Evolutionary conservation across 2,113 vertebrate genomes (phyloP).

Genomic region (Nerophis ophidion): DNA sequence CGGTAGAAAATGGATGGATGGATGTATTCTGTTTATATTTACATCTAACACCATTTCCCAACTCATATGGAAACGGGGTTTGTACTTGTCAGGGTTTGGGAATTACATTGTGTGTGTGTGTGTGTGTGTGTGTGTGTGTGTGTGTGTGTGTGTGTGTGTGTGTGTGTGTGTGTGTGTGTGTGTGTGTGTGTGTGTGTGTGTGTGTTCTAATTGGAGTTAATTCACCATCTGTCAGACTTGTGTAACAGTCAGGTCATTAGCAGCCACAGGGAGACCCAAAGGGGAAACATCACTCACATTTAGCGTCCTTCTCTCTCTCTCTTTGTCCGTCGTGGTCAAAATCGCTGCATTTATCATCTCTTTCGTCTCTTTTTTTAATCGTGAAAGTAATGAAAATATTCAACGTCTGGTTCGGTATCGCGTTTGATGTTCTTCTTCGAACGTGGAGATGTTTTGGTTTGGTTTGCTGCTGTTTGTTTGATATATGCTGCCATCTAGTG

Average conservation of each 20-base stretch:
- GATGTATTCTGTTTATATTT: too few relatives aligned
- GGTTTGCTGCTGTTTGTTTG: neutral
- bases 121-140: neutral
- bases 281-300: slow-evolving; percentile 43
- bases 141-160: slow-evolving; percentile 2
- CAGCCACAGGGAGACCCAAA: slow-evolving; percentile 61
- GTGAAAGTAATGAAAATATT: neutral
- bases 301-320: slow-evolving; percentile 27
- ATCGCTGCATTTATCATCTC: neutral
- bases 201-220: slow-evolving; percentile 70
- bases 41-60: too few relatives aligned
- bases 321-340: neutral
- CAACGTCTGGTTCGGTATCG: neutral
- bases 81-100: neutral
- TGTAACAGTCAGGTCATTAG: slow-evolving; percentile 68
- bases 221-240: slow-evolving; percentile 67
- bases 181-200: slow-evolving; percentile 27
- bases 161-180: neutral
- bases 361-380: neutral
- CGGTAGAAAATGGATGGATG: too few relatives aligned
- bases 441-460: neutral
- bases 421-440: neutral
- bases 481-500: slow-evolving; percentile 52
- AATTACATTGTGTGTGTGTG: neutral
- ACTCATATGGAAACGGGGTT: too few relatives aligned